Conservation (phyloP, 2,797 vertebrate genomes). For the Sebastes vulpes region DNA sequence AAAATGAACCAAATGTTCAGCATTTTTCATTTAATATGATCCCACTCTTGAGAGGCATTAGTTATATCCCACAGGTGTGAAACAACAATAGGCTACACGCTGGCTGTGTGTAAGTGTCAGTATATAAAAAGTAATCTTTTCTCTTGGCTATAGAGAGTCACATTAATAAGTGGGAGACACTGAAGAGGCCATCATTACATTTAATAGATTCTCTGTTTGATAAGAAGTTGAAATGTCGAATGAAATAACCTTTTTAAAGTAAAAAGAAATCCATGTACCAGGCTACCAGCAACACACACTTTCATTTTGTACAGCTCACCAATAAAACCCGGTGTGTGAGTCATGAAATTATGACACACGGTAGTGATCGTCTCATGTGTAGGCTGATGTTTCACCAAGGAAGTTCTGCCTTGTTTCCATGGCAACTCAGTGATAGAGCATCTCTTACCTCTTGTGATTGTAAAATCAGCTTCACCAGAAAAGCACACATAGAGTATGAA, state of each 20-base stretch:
- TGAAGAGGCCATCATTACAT: neutral
- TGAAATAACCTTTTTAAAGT: neutral
- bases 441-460: neutral
- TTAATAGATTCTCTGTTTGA: neutral
- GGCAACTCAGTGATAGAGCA: conserved; percentile 12
- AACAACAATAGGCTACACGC: conserved; percentile 13
- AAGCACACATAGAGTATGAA: neutral
- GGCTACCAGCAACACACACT: neutral
- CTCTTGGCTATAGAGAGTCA: neutral
- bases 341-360: neutral
- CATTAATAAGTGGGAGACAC: neutral
- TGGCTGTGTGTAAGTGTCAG: neutral
- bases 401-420: conserved; percentile 37
- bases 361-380: neutral
- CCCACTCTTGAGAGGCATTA: neutral
- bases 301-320: neutral
- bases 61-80: conserved; percentile 2
- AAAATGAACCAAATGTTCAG: conserved; percentile 20
- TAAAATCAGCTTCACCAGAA: neutral
- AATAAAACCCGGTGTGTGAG: neutral
- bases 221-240: neutral
- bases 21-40: conserved; percentile 1
- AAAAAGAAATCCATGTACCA: neutral
- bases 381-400: neutral
- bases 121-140: neutral